These are phyloP conservation scores for Taurulus bubalis DNA, from an alignment of 2,113 vertebrate species.

Conservation along the genomic window DNA sequence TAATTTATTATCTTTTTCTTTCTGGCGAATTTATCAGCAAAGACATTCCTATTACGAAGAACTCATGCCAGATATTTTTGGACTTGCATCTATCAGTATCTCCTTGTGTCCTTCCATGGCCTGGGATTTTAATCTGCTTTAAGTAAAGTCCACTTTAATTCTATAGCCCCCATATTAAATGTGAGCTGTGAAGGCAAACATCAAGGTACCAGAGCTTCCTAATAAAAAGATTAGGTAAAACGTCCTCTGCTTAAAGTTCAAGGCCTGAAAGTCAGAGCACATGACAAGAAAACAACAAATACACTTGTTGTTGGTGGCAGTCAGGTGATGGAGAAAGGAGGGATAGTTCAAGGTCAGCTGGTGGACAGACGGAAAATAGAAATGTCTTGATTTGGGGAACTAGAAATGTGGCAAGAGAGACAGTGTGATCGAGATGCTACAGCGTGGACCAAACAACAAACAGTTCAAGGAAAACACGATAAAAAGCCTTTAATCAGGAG, in stretches of 20 bases:
- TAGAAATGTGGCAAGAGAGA: no score
- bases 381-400: neutral
- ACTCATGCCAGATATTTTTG: conserved; percentile 24
- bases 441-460: neutral
- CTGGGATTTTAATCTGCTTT: neutral
- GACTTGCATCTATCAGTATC: neutral
- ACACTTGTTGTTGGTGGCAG: neutral
- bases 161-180: neutral
- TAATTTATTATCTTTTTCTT: conserved; percentile 30
- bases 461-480: neutral
- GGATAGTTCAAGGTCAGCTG: neutral
- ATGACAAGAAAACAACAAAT: neutral
- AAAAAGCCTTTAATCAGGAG: no score
- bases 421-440: neutral
- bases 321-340: neutral
- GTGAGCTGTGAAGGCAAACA: neutral
- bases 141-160: neutral
- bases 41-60: neutral
- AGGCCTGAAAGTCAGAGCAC: neutral
- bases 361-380: neutral
- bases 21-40: conserved; percentile 8
- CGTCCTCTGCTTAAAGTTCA: neutral
- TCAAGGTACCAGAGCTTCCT: neutral
- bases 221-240: neutral
- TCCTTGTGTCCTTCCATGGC: neutral